Evolutionary conservation across 1,140 invertebrate species (phyloP), one percentile per base, ranked within the genome.

Genomic region (Nomia melanderi): DNA sequence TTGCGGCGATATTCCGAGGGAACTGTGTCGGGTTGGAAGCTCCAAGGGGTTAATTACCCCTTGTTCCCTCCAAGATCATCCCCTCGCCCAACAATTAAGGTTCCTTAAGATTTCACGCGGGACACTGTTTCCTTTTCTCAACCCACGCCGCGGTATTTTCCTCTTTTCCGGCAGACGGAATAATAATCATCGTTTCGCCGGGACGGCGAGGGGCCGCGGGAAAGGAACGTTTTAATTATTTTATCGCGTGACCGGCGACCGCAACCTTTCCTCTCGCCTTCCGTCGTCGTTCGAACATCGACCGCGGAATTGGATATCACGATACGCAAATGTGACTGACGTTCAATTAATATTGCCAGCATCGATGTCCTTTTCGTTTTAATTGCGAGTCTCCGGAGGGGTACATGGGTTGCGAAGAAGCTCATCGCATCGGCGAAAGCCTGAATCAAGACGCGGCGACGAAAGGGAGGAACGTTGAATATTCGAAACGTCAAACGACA

Each of bases 111-210:
- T 31, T 33, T 12, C 17, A 25, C 23, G 23, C n/a, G 20, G 31
- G 23, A 63, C 62, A 73, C 36, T 64, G 44, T 59, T 69, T 33
- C 53, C 47, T 56, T 60, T 56, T 71, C 77, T 41, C 25, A 63
- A 1, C 50, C 20, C 12, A 25, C 29, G 56, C 59, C 12, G 53
- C 27, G n/a, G 25, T 31, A 14, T 2, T n/a, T 8, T 31, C 3
- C 31, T 8, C 29, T 11, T 17, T 17, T 39, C 54, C 47, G 76
- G 47, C 67, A 50, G 74, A 66, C 67, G 59, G 82, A 84, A 84
- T 84, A 84, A 84, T 84, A 84, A 84, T 84, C 81, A 84, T 73
- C 83, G 78, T 84, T 84, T 84, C 83, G 79, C 62, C 77, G 70
- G 36, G 72, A 44, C 53, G 56, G 72, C 77, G 41, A 64, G 25